Conservation (phyloP, 2,113 vertebrate species). For the Urocynchramus pylzowi region DNA sequence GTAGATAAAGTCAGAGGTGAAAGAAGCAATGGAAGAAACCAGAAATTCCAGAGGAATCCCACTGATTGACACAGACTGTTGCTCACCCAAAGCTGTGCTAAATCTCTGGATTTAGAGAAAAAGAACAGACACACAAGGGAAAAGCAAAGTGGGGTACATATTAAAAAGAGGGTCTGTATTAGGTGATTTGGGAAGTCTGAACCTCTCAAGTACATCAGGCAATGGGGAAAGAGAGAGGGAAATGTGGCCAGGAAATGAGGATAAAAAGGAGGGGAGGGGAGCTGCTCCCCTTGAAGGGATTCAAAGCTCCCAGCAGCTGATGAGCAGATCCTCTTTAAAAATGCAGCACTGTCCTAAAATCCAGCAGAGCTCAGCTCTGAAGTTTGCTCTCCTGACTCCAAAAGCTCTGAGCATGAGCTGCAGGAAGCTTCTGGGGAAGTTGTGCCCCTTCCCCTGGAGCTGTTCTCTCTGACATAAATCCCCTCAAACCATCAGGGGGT, state of each 20-base stretch:
- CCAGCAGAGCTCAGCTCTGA: neutral
- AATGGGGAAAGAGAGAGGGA: neutral
- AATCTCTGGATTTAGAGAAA: neutral
- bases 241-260: fast-evolving
- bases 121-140: neutral
- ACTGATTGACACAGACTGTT: neutral
- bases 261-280: neutral
- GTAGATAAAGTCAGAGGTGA: neutral
- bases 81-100: neutral
- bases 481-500: neutral
- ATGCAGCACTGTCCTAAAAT: neutral
- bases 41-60: neutral
- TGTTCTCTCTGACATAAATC: neutral
- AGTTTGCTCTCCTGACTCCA: neutral
- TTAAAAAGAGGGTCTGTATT: neutral
- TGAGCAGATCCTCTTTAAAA: neutral
- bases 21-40: neutral
- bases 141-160: no score
- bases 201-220: neutral
- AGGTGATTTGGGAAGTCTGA: fast-evolving
- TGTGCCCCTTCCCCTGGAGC: neutral
- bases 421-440: neutral
- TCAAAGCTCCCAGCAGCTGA: neutral
- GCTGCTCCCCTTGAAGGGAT: neutral
- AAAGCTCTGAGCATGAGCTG: neutral